These are phyloP conservation scores for Meliscaeva auricollis DNA, from an alignment of 2,888 invertebrate species.

Conservation along the genomic window DNA sequence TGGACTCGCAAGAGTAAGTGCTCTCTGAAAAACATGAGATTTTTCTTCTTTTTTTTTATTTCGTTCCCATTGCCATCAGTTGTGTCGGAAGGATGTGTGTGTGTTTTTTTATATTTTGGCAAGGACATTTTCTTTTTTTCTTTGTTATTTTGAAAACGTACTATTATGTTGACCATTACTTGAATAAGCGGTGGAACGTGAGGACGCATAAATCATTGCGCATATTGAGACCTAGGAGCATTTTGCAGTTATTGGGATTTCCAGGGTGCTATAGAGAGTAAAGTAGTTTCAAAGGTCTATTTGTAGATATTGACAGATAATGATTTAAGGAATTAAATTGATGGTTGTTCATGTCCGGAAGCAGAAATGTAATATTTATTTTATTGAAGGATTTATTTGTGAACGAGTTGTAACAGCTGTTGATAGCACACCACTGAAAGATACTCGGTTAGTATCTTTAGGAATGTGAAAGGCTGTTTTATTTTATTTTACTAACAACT, in stretches of 20 bases:
- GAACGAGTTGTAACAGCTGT: background rate
- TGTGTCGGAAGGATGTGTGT: constrained; percentile 16
- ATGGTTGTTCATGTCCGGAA: no score
- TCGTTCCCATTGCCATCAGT: background rate
- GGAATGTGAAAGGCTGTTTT: no score
- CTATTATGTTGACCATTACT: constrained; percentile 49
- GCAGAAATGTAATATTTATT: background rate
- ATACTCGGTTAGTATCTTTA: no score
- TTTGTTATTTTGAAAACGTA: constrained; percentile 10
- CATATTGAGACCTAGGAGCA: background rate
- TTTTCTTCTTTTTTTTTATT: background rate
- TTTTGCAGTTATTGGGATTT: constrained; percentile 30
- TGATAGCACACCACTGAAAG: background rate
- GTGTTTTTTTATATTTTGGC: constrained; percentile 22
- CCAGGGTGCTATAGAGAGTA: constrained; percentile 15
- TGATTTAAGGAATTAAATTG: constrained; percentile 16
- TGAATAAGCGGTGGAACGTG: constrained; percentile 45
- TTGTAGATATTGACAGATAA: constrained; percentile 25
- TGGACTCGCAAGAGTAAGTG: constrained; percentile 8
- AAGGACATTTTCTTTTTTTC: constrained; percentile 33
- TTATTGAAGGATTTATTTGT: background rate
- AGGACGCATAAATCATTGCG: constrained; percentile 29
- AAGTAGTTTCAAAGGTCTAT: constrained; percentile 14
- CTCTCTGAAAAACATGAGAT: constrained; percentile 18
- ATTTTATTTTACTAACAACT: no score